phyloP scores from a whole-genome alignment of 2,888 invertebrate genomes.

The Acanthosoma haemorrhoidale region DNA sequence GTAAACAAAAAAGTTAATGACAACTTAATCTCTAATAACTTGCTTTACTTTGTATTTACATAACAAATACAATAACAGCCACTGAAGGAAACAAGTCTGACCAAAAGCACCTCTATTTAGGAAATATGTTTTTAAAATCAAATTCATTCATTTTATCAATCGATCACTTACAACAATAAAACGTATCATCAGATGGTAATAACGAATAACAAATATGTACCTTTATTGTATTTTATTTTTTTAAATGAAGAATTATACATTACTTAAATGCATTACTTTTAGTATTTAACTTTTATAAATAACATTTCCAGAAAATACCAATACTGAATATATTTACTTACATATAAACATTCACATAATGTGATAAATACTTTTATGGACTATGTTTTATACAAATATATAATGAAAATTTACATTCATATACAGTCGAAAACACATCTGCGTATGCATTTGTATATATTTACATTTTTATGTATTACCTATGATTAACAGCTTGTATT shows the following conservation, averaged over 20 bases:
- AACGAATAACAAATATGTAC: background rate
- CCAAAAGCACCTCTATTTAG: slow-evolving; percentile 22
- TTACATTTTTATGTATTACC: background rate
- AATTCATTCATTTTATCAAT: background rate
- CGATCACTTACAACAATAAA: background rate
- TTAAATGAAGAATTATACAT: background rate
- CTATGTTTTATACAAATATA: slow-evolving; percentile 13
- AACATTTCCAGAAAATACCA: slow-evolving; percentile 10
- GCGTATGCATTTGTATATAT: too few relatives aligned
- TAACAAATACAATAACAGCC: slow-evolving; percentile 6
- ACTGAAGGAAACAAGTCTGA: slow-evolving; percentile 6
- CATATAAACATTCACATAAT: background rate
- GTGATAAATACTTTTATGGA: slow-evolving; percentile 10
- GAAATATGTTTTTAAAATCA: background rate
- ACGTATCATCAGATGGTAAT: background rate
- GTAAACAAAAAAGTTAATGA: too few relatives aligned
- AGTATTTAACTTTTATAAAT: background rate
- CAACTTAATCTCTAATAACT: too few relatives aligned
- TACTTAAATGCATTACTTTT: slow-evolving; percentile 4
- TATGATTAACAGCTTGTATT: background rate
- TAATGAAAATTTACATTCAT: slow-evolving; percentile 6
- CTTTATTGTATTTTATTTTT: background rate
- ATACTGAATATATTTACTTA: background rate
- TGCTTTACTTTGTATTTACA: too few relatives aligned
- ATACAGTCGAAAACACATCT: slow-evolving; percentile 3